Percentiles rank a stretch among this genome's conserved stretches.
Conservation (phyloP, 2,888 invertebrate species). For the Margaritifera margaritifera region DNA sequence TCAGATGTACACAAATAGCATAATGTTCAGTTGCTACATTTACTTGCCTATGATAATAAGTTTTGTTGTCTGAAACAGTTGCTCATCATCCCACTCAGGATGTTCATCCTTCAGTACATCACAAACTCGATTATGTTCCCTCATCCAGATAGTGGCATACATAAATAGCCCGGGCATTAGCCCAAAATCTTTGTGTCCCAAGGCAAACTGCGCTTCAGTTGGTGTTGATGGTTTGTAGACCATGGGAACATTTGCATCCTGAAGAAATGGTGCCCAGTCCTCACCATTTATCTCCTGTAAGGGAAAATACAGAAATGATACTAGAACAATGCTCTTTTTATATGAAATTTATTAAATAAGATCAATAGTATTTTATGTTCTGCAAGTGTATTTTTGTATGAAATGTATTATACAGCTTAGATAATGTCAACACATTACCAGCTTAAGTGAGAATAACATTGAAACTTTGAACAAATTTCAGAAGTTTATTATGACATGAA, state of each 20-base stretch:
- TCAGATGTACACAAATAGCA: no score
- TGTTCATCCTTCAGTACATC: conserved; percentile 69
- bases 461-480: no score
- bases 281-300: conserved; percentile 68
- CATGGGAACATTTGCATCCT: conserved; percentile 68
- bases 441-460: no score
- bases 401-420: no score
- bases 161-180: conserved; percentile 72
- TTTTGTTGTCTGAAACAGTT: conserved; percentile 72
- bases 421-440: no score
- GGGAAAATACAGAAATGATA: no score
- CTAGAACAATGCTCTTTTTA: no score
- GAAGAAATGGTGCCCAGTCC: conserved; percentile 68
- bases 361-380: no score
- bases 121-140: conserved; percentile 74
- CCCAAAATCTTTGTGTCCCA: conserved; percentile 72
- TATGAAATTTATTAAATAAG: no score
- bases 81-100: conserved; percentile 73
- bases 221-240: conserved; percentile 64
- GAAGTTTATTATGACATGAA: no score
- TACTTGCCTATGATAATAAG: conserved; percentile 69
- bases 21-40: no score
- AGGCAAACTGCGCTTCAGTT: conserved; percentile 65
- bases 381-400: no score
- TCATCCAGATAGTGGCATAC: conserved; percentile 72